Base-by-base conservation (phyloP, 2,888 invertebrate genomes). In the Cenopis cana region DNA sequence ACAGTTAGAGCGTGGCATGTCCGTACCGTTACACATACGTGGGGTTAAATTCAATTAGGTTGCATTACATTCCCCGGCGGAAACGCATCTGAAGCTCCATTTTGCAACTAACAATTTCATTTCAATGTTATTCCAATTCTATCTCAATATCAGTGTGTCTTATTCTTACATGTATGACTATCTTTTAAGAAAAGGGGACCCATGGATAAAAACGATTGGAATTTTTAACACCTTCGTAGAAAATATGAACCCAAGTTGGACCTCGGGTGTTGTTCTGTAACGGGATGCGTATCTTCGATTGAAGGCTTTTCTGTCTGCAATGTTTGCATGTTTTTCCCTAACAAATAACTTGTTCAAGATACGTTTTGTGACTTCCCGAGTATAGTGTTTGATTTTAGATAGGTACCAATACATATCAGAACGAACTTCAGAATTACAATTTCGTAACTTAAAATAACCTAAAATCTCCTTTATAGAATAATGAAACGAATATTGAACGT, bases 1-100 rank as follows among this genome's bases (percentile, higher is more conserved):
- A 74, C 73, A 74, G 73, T 74, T 74, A 74, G 73, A 72, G 50
- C 69, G 46, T 33, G 71, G 68, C 71, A 62, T 65, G 68, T 72
- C 60, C 68, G 64, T 68, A 70, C 73, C 73, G 73, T 73, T 73
- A 73, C 46, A 54, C 68, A 70, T 64, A 73, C 69, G 67, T 59
- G 62, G 73, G 70, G 73, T 73, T 73, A 70, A 49, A 74, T 72
- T 74, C 71, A 74, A 74, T 74, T 74, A 74, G 73, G 68, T 61
- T 59, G 71, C 71, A 71, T 73, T 71, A 74, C 73, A 74, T 74
- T 74, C 65, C 73, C 56, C 57, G 36, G 62, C 66, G 71, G 71
- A 73, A 71, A 73, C 70, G 65, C 66, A 64, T 73, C 68, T 60
- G 46, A n/a, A 12, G 46, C 56, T 67, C 71, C 61, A 67, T 49